Evolutionary conservation across 2,888 invertebrate species (phyloP).

Genomic region (Diloba caeruleocephala): DNA sequence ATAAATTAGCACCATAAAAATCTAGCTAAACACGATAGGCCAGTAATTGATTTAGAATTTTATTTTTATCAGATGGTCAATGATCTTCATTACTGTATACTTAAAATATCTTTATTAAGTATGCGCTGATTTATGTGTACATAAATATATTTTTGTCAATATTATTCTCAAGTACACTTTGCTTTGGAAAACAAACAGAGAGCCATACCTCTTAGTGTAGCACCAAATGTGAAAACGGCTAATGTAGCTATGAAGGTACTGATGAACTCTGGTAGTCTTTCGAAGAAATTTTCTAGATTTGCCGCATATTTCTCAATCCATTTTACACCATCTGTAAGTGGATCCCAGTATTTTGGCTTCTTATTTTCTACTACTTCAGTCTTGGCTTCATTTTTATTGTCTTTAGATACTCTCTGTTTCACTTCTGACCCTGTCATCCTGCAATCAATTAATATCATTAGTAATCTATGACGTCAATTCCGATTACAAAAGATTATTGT

Average conservation of each 20-base stretch:
- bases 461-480: too few species aligned
- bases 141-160: too few species aligned
- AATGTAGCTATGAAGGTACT: constrained; percentile 88
- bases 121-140: too few species aligned
- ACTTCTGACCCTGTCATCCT: constrained; percentile 62
- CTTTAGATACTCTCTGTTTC: constrained; percentile 52
- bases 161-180: too few species aligned
- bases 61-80: too few species aligned
- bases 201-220: constrained; percentile 89
- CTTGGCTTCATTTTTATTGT: constrained; percentile 23
- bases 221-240: constrained; percentile 90
- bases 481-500: not conserved
- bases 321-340: constrained; percentile 87
- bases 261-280: constrained; percentile 86
- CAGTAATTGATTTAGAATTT: too few species aligned
- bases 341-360: constrained; percentile 81
- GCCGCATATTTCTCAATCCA: constrained; percentile 90
- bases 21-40: too few species aligned
- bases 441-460: constrained; percentile 14
- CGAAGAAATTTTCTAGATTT: constrained; percentile 87
- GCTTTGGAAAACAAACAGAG: not conserved
- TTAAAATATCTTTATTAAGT: too few species aligned
- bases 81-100: too few species aligned
- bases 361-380: constrained; percentile 22
- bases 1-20: too few species aligned